These are phyloP conservation scores for Coreius guichenoti DNA, from an alignment of 2,797 vertebrate genomes.

Conservation along the genomic window DNA sequence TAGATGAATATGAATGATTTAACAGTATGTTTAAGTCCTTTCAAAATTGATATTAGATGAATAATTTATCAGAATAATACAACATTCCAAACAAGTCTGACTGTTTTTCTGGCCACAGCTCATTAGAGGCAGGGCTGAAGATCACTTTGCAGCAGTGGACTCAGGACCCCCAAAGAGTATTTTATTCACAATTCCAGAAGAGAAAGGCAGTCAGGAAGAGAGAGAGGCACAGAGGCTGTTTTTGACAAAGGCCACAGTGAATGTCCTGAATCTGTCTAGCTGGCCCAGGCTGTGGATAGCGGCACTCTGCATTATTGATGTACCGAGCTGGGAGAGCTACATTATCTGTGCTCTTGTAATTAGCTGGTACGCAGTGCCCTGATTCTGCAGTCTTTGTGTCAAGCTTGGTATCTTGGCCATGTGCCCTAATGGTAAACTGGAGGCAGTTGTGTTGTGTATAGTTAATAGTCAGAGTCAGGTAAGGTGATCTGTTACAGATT, in stretches of 20 bases:
- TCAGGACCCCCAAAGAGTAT: slow-evolving; percentile 1
- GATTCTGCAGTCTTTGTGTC: slow-evolving; percentile 48
- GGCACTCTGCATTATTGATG: slow-evolving; percentile 63
- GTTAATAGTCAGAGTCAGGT: slow-evolving; percentile 34
- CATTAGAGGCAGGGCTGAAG: background rate
- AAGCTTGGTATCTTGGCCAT: slow-evolving; percentile 44
- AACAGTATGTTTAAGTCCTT: slow-evolving; percentile 4
- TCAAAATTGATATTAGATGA: background rate
- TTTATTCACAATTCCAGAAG: background rate
- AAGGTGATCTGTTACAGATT: slow-evolving; percentile 16
- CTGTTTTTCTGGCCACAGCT: background rate
- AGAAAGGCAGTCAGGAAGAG: background rate
- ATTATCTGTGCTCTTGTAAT: slow-evolving; percentile 58
- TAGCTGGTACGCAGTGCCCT: slow-evolving; percentile 48
- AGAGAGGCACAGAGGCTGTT: background rate
- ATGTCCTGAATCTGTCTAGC: slow-evolving; percentile 60
- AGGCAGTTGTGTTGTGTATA: slow-evolving; percentile 32
- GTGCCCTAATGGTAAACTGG: slow-evolving; percentile 40
- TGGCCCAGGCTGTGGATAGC: slow-evolving; percentile 52
- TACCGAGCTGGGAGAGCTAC: slow-evolving; percentile 53
- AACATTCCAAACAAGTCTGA: slow-evolving; percentile 1
- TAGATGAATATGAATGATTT: background rate
- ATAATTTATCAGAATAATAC: slow-evolving; percentile 18
- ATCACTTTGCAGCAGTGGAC: background rate
- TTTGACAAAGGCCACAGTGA: slow-evolving; percentile 25